Base-by-base conservation (phyloP, 2,888 invertebrate species). In the Pyrrhosoma nymphula region DNA sequence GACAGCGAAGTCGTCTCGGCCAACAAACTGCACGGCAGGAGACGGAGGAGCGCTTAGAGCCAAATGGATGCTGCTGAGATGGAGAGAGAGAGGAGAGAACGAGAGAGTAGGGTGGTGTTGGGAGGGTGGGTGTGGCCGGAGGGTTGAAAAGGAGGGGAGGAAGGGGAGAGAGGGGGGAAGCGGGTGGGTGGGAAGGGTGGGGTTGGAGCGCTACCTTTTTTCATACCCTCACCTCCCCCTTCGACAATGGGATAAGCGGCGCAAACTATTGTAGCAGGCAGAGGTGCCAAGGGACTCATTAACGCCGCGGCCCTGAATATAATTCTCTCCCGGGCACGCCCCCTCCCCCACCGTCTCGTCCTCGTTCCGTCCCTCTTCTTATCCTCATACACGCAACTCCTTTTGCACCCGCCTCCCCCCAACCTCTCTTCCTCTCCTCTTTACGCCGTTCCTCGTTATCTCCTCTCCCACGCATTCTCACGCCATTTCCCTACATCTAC, bases 81-180 rank as follows among this genome's bases (percentile, higher is more conserved):
- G 95, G 56, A 63, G 55, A 60, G 56, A 60, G 88, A 89, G 96
- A 96, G 96, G 95, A 96, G 95, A 96, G 96, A 96, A 96, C 96
- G 96, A 96, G 96, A 47, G 88, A 95, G 96, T 96, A 95, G 96
- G 95, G 95, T 47, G 63, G 95, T 91, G 95, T 91, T 56, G 95
- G 90, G 95, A 90, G 88, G n/a, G n/a, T n/a, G n/a, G 91, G 95
- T 47, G 88, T 75, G 95, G 96, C 96, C 95, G 96, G 96, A 91
- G 95, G 95, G 90, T 56, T n/a, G 82, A 88, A 35, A 60, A 88
- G 63, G 95, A 95, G 95, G 96, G 96, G 96, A 96, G 96, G 95
- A 82, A 56, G 90, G 63, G 95, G 60, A 69, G 95, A 23, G 95
- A 93, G 69, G 90, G 91, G 39, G 69, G 95, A 63, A 82, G 95